phyloP scores from a whole-genome alignment of 2,113 vertebrate species.

The Nothobranchius kuhntae region DNA sequence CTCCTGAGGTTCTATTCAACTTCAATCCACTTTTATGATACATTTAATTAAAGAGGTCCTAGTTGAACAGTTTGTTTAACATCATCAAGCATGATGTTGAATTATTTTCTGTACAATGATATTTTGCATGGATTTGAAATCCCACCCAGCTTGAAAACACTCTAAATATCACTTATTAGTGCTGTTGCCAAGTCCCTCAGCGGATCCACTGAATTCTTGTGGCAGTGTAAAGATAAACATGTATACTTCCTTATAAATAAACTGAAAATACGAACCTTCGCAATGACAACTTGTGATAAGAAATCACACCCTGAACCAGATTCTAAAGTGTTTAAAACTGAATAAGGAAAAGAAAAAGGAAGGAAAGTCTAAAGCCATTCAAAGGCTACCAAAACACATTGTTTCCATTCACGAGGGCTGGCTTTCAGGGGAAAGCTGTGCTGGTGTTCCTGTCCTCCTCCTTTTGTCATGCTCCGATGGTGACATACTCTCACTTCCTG shows the following conservation, averaged over 20 bases:
- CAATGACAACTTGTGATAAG: not conserved
- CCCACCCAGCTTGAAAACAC: not conserved
- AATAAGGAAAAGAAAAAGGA: not conserved
- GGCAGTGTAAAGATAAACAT: constrained; percentile 6
- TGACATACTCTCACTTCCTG: constrained; percentile 60
- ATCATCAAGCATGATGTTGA: not conserved
- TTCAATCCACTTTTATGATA: constrained; percentile 3
- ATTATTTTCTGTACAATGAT: not conserved
- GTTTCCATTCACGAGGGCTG: constrained; percentile 41
- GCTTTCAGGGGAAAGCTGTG: constrained; percentile 44
- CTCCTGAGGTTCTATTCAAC: constrained; percentile 7
- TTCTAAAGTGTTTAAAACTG: not conserved
- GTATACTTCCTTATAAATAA: not conserved
- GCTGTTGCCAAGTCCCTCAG: not conserved
- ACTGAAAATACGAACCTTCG: constrained; percentile 4
- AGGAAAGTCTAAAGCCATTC: constrained; percentile 2
- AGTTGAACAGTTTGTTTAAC: not conserved
- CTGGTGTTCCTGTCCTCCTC: constrained; percentile 40
- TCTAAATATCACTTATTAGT: not conserved
- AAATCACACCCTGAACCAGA: constrained; percentile 1
- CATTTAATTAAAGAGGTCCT: not conserved
- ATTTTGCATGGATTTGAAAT: no score
- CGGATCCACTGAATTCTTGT: not conserved
- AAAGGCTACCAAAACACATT: constrained; percentile 43
- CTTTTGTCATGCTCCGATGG: constrained; percentile 55